Base-by-base conservation (phyloP, 2,888 invertebrate species). In the Acrobasis consociella region DNA sequence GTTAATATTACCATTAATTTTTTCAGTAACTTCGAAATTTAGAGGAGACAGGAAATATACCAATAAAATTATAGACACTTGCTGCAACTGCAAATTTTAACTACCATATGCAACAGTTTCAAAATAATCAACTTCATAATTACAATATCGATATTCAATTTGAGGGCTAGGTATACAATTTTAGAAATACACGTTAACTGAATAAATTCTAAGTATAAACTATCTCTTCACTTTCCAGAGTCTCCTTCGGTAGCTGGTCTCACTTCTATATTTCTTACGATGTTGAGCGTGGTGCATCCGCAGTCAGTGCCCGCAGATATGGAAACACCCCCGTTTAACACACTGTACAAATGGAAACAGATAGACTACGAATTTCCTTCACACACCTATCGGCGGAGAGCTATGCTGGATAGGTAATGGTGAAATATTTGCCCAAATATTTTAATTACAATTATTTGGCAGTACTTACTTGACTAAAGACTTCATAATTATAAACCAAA, bases 321-420 rank as follows among this genome's bases (percentile, higher is more conserved):
- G 0, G 90, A 90, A 49, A 93, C 94, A 0, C 94, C 94, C 0
- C 94, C 94, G 0, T 94, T 94, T 69, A 91, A 77, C 71, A 94
- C 95, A 31, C 89, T 95, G 22, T 96, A 96, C 80, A 94, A 95
- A 64, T 97, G 97, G 97, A 95, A 94, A 67, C 91, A 93, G 46
- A 83, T 97, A 7, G 97, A 97, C 78, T 97, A 95, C 76, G 94
- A 94, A 59, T 97, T 95, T 79, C 94, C 94, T 5, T 93, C 94
- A 0, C 86, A 89, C 16, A 85, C 87, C 13, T 94, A 94, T 53
- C 89, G 96, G 22, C 86, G 93, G 38, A 80, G 85, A 39, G 96
- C 96, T 0, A 87, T 96, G 11, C 82, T 83, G 31, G 91, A 89
- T 38, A 94, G 94, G 94, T 94, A 86, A 75, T 73, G 69, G 46